Conservation (phyloP, 2,888 invertebrate species). For the Flexamia atlantica region DNA sequence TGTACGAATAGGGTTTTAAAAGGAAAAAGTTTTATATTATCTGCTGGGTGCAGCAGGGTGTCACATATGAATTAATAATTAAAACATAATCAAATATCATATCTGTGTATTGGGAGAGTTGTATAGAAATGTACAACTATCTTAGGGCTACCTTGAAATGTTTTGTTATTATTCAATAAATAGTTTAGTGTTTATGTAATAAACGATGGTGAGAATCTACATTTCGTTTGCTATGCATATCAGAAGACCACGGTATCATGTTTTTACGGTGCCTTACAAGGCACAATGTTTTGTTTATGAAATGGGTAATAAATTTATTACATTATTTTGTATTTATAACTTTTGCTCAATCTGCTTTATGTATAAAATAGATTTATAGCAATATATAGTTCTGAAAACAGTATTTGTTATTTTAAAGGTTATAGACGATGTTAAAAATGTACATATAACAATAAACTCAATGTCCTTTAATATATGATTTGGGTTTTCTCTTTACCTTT, state of each 20-base stretch:
- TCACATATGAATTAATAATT: slow-evolving; percentile 30
- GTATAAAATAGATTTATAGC: slow-evolving; percentile 61
- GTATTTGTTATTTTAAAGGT: slow-evolving; percentile 58
- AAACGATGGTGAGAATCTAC: slow-evolving; percentile 27
- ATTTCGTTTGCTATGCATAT: slow-evolving; percentile 48
- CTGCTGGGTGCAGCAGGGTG: slow-evolving; percentile 44
- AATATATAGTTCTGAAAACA: slow-evolving; percentile 55
- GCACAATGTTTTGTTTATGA: slow-evolving; percentile 45
- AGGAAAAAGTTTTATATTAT: slow-evolving; percentile 22
- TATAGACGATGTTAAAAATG: slow-evolving; percentile 41
- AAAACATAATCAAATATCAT: slow-evolving; percentile 53
- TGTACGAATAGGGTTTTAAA: not conserved
- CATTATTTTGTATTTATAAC: slow-evolving; percentile 55
- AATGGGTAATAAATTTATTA: slow-evolving; percentile 38
- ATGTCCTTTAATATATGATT: slow-evolving; percentile 41
- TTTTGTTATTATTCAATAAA: slow-evolving; percentile 43
- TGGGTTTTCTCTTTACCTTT: not conserved
- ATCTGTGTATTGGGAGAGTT: slow-evolving; percentile 41
- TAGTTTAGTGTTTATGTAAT: slow-evolving; percentile 39
- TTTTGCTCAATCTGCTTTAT: slow-evolving; percentile 61
- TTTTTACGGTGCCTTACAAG: slow-evolving; percentile 44
- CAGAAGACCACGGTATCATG: slow-evolving; percentile 32
- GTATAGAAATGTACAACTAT: slow-evolving; percentile 32
- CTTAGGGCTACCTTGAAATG: slow-evolving; percentile 7
- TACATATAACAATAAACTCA: slow-evolving; percentile 51